These are phyloP conservation scores for Aspidiotus destructor DNA, from an alignment of 2,888 invertebrate species.

Conservation along the genomic window DNA sequence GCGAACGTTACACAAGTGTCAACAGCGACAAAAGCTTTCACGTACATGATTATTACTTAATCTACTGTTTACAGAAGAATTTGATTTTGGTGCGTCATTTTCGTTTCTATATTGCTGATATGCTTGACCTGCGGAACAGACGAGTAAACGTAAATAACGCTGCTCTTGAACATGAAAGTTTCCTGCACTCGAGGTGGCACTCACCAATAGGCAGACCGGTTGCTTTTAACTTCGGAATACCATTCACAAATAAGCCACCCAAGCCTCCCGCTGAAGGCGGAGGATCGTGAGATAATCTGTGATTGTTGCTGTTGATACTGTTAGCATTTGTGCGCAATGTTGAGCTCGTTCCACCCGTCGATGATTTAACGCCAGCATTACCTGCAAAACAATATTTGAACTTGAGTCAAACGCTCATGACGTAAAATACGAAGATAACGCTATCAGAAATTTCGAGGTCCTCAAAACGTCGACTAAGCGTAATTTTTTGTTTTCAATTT, in stretches of 20 bases:
- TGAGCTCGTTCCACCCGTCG: neutral
- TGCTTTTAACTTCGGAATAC: constrained; percentile 70
- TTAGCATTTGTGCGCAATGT: neutral
- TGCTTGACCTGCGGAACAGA: constrained; percentile 25
- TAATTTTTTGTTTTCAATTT: too few species aligned
- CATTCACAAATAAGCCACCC: constrained; percentile 69
- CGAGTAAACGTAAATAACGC: neutral
- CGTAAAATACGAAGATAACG: too few species aligned
- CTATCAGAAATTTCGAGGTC: too few species aligned
- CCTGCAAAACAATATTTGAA: too few species aligned
- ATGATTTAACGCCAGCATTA: neutral
- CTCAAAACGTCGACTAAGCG: too few species aligned
- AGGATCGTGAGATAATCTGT: constrained; percentile 18
- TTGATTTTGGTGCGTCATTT: constrained; percentile 24
- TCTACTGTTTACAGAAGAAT: constrained; percentile 10
- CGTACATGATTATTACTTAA: constrained; percentile 7
- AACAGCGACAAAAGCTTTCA: neutral
- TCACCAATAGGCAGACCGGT: constrained; percentile 46
- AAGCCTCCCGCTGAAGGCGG: constrained; percentile 42
- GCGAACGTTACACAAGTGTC: too few species aligned
- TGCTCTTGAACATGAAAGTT: too few species aligned
- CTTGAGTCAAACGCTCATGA: too few species aligned
- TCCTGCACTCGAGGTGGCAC: too few species aligned
- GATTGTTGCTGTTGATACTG: neutral
- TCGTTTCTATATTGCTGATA: constrained; percentile 30